Evolutionary conservation across 2,888 invertebrate species (phyloP), one percentile per base, ranked within the genome.

Genomic region (Temnothorax unifasciatus): DNA sequence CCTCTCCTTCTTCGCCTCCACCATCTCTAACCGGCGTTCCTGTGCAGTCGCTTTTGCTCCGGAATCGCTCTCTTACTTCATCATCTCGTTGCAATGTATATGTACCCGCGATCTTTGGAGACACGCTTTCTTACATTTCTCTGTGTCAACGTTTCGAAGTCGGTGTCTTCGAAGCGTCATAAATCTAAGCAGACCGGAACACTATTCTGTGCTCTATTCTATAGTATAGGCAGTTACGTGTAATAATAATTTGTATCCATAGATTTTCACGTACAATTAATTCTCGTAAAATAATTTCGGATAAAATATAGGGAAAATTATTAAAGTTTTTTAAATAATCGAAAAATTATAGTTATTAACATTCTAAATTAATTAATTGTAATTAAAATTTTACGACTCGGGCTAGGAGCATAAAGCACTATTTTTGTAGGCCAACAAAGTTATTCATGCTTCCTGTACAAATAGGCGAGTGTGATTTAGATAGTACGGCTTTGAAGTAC

Each of bases 11-110:
- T 44, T 38, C 61, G 2, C 66, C 63, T 25, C 41, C 52, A 21
- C 44, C 18, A n/a, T 18, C 25, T 47, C 2, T 8, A 38, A 82
- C 77, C 73, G 71, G 69, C 50, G 82, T 83, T 79, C 13, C 71
- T 83, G 81, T 87, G 77, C 85, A 61, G 66, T 9, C 88, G 86
- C 73, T 86, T 83, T 82, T 84, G 88, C 91, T 79, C 90, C 85
- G 87, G 84, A 88, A 90, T 92, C 89, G 85, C 84, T 88, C 86
- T 88, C 86, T 91, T 88, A 86, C 87, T 85, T 91, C 88, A 79
- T 79, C 79, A 88, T 84, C 87, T 86, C 85, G 74, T 88, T 83
- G 85, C 87, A 79, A 89, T 85, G 6, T 41, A 89, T 89, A 83
- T 41, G n/a, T n/a, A 57, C 84, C 77, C 85, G 81, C 83, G 87